Conservation (phyloP, 2,797 vertebrate genomes). For the Chelon labrosus region DNA sequence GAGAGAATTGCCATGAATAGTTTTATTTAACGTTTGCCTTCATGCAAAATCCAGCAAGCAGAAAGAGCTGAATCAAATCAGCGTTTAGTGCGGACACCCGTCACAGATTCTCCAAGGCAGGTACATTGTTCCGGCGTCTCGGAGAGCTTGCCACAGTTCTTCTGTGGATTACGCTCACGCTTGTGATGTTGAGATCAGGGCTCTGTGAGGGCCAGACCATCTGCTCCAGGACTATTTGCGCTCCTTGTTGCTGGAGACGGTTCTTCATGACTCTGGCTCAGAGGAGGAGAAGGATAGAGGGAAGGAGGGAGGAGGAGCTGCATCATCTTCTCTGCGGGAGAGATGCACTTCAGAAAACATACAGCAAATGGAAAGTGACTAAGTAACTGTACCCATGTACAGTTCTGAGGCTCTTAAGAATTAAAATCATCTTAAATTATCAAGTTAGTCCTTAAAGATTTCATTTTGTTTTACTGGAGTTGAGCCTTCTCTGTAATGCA, state of each 20-base stretch:
- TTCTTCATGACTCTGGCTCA: not conserved
- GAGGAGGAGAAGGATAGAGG: too few species aligned
- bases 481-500: too few species aligned
- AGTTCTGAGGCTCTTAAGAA: too few species aligned
- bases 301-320: too few species aligned
- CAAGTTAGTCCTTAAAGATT: too few species aligned
- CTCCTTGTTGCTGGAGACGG: constrained; percentile 7
- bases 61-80: not conserved
- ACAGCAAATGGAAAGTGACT: too few species aligned
- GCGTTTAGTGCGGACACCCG: not conserved
- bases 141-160: not conserved
- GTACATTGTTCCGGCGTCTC: not conserved
- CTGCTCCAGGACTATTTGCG: constrained; percentile 12
- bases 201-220: constrained; percentile 21
- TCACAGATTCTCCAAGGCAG: not conserved
- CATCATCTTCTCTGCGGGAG: too few species aligned
- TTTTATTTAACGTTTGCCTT: not conserved
- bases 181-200: not conserved
- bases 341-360: too few species aligned
- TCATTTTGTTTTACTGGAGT: too few species aligned
- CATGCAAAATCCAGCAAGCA: not conserved
- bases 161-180: not conserved
- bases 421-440: too few species aligned
- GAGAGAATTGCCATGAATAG: not conserved
- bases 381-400: too few species aligned